These are phyloP conservation scores for Drosophila punjabiensis DNA, from an alignment of 1,140 invertebrate genomes.

Conservation along the genomic window DNA sequence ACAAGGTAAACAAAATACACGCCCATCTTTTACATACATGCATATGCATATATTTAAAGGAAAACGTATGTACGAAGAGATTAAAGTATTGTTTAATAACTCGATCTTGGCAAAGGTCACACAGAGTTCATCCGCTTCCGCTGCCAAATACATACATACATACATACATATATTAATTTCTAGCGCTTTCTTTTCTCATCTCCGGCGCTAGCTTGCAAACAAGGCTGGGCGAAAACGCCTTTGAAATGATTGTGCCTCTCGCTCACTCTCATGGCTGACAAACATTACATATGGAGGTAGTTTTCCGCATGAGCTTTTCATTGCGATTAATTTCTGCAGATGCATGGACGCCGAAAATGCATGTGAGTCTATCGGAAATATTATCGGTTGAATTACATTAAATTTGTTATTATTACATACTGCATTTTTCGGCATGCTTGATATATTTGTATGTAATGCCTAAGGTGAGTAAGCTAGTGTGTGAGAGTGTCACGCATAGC, in stretches of 20 bases:
- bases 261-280: slow-evolving; percentile 6
- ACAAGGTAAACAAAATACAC: not conserved
- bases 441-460: slow-evolving; percentile 10
- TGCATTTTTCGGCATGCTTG: slow-evolving; percentile 2
- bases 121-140: slow-evolving; percentile 8
- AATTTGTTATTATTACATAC: slow-evolving; percentile 6
- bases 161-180: not conserved
- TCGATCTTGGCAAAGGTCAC: slow-evolving; percentile 8
- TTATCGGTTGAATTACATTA: not conserved
- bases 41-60: not conserved
- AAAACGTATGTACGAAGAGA: not conserved
- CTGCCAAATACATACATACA: not conserved
- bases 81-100: not conserved
- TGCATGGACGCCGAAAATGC: not conserved
- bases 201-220: slow-evolving; percentile 5
- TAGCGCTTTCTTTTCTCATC: slow-evolving; percentile 17
- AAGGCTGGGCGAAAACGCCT: slow-evolving; percentile 1
- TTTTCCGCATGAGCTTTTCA: not conserved
- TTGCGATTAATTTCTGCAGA: not conserved
- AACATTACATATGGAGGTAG: not conserved
- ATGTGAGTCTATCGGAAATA: not conserved
- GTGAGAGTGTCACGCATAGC: slow-evolving; percentile 9
- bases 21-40: not conserved
- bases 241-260: slow-evolving; percentile 1
- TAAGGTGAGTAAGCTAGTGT: not conserved